Percentiles rank a stretch among this genome's conserved stretches.
These are phyloP conservation scores for Anabacerthia variegaticeps DNA, from an alignment of 2,797 vertebrate genomes.

Conservation along the genomic window DNA sequence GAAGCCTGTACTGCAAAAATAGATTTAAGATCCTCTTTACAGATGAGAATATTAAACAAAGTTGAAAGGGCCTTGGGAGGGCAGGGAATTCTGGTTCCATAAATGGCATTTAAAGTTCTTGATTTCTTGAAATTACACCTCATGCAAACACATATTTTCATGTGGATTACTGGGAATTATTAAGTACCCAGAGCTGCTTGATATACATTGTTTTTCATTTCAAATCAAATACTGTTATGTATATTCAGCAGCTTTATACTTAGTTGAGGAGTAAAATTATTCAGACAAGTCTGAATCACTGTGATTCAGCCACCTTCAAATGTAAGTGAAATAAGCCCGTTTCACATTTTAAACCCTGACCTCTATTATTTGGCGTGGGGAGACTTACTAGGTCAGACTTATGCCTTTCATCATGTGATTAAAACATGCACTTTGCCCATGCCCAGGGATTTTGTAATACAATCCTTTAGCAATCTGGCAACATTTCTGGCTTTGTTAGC, in stretches of 20 bases:
- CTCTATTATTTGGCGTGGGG: background rate
- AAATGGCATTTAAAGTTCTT: background rate
- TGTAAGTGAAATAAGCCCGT: background rate
- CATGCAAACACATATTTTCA: background rate
- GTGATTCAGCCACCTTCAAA: background rate
- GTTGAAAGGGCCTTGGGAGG: background rate
- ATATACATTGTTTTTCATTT: background rate
- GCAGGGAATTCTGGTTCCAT: background rate
- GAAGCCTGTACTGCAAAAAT: background rate
- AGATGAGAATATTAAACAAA: background rate
- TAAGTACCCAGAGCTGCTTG: background rate
- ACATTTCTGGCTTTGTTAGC: conserved; percentile 4
- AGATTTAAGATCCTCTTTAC: background rate
- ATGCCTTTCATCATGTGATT: background rate
- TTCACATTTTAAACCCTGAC: conserved; percentile 3
- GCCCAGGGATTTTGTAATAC: conserved; percentile 40
- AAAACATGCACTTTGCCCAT: background rate
- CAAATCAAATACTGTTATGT: background rate
- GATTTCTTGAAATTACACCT: background rate
- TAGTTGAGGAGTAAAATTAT: background rate
- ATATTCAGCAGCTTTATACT: background rate
- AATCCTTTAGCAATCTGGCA: conserved; percentile 44
- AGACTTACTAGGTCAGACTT: conserved; percentile 42
- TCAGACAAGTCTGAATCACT: background rate
- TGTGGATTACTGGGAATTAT: background rate